These are phyloP conservation scores for Erpornis zantholeuca DNA, from an alignment of 2,113 vertebrate genomes.

Conservation along the genomic window DNA sequence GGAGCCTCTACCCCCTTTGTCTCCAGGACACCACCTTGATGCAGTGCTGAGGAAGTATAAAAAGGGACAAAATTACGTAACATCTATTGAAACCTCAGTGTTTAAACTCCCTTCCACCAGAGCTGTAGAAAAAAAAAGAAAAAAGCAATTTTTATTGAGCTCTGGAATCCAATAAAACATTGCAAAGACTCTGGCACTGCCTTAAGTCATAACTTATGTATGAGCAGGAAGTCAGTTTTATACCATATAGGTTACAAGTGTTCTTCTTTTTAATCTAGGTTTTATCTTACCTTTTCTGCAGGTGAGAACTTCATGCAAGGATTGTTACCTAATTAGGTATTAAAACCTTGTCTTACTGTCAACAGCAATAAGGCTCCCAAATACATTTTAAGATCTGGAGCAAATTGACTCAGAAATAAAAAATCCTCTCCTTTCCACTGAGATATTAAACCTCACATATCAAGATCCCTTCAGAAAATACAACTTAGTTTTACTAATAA, in stretches of 20 bases:
- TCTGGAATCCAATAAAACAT: constrained; percentile 63
- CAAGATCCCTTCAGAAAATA: not conserved
- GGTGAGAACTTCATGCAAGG: constrained; percentile 2
- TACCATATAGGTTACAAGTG: not conserved
- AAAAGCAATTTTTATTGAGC: constrained; percentile 67
- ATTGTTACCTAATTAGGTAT: constrained; percentile 44
- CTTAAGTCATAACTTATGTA: constrained; percentile 14
- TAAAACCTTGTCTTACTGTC: constrained; percentile 6
- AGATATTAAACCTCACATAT: not conserved
- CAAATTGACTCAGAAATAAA: not conserved
- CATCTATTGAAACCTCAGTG: constrained; percentile 6
- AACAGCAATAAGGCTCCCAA: not conserved
- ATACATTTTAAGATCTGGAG: not conserved
- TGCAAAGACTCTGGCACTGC: constrained; percentile 46
- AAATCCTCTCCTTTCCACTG: not conserved
- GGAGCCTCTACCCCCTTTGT: not conserved
- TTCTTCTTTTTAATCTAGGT: constrained; percentile 26
- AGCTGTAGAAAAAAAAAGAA: not conserved
- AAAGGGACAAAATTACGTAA: constrained; percentile 21
- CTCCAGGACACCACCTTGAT: not conserved
- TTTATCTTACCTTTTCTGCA: constrained; percentile 39
- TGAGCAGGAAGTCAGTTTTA: constrained; percentile 27
- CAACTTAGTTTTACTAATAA: not conserved
- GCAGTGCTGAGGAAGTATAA: not conserved
- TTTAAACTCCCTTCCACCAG: constrained; percentile 34